Evolutionary conservation across 2,888 invertebrate species (phyloP).

Genomic region (Pseudolycoriella hygida): DNA sequence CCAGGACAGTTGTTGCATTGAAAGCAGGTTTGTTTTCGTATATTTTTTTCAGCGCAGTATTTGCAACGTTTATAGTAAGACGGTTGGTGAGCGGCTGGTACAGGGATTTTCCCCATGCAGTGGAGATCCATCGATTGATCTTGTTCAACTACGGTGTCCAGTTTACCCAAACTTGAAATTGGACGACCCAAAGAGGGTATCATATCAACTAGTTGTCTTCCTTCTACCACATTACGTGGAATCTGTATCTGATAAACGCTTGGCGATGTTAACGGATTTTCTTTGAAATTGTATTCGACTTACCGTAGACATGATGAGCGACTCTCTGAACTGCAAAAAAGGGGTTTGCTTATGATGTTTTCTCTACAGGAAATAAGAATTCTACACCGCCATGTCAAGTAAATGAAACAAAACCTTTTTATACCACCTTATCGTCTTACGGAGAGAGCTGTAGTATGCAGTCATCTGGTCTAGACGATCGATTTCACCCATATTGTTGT

Average conservation of each 20-base stretch:
- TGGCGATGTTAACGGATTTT: conserved; percentile 8
- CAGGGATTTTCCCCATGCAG: conserved; percentile 8
- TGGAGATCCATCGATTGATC: no score
- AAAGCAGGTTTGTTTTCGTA: not conserved
- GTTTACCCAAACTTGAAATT: no score
- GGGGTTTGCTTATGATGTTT: conserved; percentile 6
- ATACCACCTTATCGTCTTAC: conserved; percentile 19
- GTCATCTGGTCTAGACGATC: conserved; percentile 17
- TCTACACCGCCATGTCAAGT: conserved; percentile 16
- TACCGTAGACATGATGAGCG: not conserved
- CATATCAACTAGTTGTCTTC: no score
- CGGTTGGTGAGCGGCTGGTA: conserved; percentile 12
- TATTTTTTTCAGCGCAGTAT: conserved; percentile 7
- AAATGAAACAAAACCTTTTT: conserved; percentile 19
- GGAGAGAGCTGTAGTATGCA: conserved; percentile 9
- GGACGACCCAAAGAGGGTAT: no score
- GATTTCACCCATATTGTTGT: conserved; percentile 15
- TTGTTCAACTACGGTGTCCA: no score
- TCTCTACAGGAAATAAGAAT: conserved; percentile 13
- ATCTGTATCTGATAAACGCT: conserved; percentile 9
- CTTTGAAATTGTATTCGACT: not conserved
- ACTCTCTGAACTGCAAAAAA: conserved; percentile 11
- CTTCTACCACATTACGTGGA: no score
- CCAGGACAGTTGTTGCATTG: not conserved
- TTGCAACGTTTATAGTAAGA: conserved; percentile 12